These are phyloP conservation scores for Platanista minor DNA, from an alignment of 2,113 vertebrate species.

Conservation along the genomic window DNA sequence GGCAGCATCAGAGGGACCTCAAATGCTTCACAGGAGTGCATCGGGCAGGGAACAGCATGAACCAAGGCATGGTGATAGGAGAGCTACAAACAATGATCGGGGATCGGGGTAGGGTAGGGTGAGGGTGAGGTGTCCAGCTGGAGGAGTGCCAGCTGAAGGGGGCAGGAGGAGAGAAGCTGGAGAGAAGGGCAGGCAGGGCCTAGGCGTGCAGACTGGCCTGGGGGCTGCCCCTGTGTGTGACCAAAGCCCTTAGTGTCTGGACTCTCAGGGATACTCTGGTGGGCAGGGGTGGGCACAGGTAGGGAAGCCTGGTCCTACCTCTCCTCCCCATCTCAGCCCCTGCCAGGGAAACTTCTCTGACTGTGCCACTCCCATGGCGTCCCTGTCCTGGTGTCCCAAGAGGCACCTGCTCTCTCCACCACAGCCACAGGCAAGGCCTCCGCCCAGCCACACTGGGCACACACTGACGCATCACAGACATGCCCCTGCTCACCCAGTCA, in stretches of 20 bases:
- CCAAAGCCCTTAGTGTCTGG: not conserved
- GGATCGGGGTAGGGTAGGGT: accelerated
- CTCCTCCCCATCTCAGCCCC: not conserved
- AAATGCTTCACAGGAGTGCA: not conserved
- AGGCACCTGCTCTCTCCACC: not conserved
- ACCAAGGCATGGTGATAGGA: not conserved
- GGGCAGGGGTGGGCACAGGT: not conserved
- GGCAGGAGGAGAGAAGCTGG: not conserved
- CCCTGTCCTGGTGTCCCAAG: not conserved
- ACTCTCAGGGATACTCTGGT: not conserved
- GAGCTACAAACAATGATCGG: not conserved
- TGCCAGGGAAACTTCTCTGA: not conserved
- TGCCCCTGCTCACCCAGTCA: not conserved
- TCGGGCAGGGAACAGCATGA: not conserved
- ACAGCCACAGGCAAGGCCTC: not conserved
- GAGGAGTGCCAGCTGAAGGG: not conserved
- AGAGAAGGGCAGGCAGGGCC: not conserved
- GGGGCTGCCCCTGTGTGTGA: not conserved
- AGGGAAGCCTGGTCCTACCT: not conserved
- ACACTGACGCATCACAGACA: not conserved
- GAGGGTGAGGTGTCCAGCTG: not conserved
- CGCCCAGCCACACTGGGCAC: not conserved
- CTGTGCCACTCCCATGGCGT: not conserved
- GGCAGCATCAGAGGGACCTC: not conserved
- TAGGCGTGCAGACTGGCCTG: not conserved